Conservation (phyloP, 2,113 vertebrate species). For the Xenopus laevis region DNA sequence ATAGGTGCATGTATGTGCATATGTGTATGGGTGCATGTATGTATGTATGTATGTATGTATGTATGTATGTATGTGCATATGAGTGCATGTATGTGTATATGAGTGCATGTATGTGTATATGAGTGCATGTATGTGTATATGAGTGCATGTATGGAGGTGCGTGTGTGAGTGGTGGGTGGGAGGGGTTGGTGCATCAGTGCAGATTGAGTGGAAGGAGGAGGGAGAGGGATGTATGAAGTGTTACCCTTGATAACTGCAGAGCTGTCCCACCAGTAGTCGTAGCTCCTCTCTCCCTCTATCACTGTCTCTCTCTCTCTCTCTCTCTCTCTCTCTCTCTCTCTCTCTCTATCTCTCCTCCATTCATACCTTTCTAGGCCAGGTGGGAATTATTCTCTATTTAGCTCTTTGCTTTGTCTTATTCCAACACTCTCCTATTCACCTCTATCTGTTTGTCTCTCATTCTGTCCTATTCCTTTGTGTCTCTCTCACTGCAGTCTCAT, state of each 20-base stretch:
- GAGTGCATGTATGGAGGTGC: not conserved
- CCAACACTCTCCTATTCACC: not conserved
- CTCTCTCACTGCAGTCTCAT: not conserved
- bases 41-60: too few relatives aligned
- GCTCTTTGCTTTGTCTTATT: not conserved
- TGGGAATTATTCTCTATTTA: not conserved
- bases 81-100: too few relatives aligned
- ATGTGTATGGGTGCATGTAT: too few relatives aligned
- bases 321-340: not conserved
- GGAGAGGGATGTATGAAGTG: slow-evolving; percentile 28
- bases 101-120: too few relatives aligned
- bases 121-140: too few relatives aligned
- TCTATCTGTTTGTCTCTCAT: not conserved
- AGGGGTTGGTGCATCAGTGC: slow-evolving; percentile 12
- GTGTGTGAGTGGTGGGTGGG: not conserved
- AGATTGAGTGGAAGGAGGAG: slow-evolving; percentile 1
- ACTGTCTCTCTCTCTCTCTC: not conserved
- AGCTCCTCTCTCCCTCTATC: not conserved
- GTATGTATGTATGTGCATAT: too few relatives aligned
- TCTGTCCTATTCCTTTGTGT: not conserved
- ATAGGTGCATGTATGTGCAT: too few relatives aligned
- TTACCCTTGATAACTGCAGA: slow-evolving; percentile 31
- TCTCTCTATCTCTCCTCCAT: not conserved
- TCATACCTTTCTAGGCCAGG: not conserved
- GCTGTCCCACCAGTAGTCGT: slow-evolving; percentile 30